Evolutionary conservation across 53 echinoderm and acorn worm species (phyloP), one percentile per base, ranked within the genome.

Genomic region (Temnopleurus reevesii): DNA sequence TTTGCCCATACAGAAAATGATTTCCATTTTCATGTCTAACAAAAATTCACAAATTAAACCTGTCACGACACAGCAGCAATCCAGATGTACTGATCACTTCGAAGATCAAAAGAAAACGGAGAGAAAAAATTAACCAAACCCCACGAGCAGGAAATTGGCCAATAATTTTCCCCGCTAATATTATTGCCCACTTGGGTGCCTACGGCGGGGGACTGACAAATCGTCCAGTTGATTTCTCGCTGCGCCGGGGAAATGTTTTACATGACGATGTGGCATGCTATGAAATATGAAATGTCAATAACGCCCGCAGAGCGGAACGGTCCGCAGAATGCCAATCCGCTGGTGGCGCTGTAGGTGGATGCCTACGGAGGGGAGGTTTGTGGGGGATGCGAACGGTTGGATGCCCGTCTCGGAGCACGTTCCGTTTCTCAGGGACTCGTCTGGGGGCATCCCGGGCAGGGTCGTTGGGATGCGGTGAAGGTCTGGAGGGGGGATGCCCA

Each of bases 231-330:
- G 79, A 49, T 28, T 79, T 79, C 79, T 79, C 12, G 55, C 49
- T 53, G 83, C 18, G 83, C 83, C 21, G 71, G 83, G 51, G 57
- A 30, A 33, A 56, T 55, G 55, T 38, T 38, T 8, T 56, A 41
- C 26, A 85, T n/a, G 60, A 44, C 10, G 45, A 59, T 12, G 60
- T 59, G n/a, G 43, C 33, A 36, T 49, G 33, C 34, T 87, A 66
- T 64, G 88, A 66, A 87, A 87, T 87, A 87, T 87, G 65, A 87
- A 87, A 87, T 47, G 88, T 87, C 88, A 87, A 87, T 87, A 87
- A 66, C 28, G 45, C 88, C 53, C 64, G 53, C 66, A 12, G 88
- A 49, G 88, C 6, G 21, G 49, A 36, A 85, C 71, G 47, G 45
- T 85, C 86, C 18, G 26, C n/a, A 38, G 79, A 79, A 79, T 58